A percentile compares a stretch with the other conserved stretches of the same genome.
These are phyloP conservation scores for Leptothorax acervorum DNA, from an alignment of 2,888 invertebrate species.

Conservation along the genomic window DNA sequence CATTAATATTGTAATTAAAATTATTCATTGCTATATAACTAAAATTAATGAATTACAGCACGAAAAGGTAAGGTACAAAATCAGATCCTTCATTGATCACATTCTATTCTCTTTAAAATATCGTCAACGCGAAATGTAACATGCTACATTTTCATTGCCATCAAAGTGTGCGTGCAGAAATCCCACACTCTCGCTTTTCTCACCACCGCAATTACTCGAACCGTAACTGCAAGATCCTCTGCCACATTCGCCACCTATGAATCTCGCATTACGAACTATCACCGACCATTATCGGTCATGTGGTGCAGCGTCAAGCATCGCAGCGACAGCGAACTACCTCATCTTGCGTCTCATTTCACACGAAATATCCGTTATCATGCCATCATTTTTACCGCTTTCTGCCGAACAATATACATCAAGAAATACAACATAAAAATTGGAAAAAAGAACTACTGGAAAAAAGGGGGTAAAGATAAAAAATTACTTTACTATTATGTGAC, in stretches of 20 bases:
- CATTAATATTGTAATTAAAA: background rate
- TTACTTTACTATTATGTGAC: background rate
- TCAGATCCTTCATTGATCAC: background rate
- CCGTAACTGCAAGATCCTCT: constrained; percentile 8
- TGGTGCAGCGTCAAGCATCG: background rate
- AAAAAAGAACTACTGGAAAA: background rate
- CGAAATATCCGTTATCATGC: background rate
- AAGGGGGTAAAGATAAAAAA: background rate
- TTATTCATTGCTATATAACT: background rate
- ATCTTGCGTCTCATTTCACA: constrained; percentile 10
- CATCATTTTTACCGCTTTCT: background rate
- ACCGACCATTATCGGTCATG: constrained; percentile 32
- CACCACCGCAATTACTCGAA: constrained; percentile 56
- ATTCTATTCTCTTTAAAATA: background rate
- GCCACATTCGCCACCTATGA: constrained; percentile 27
- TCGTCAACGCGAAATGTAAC: background rate
- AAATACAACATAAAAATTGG: background rate
- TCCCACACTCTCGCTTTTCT: constrained; percentile 5
- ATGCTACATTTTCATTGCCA: background rate
- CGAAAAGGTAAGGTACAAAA: background rate
- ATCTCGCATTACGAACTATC: constrained; percentile 28
- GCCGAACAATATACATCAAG: background rate
- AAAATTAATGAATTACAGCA: background rate
- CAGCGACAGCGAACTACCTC: background rate
- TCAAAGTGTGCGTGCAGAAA: background rate